A percentile compares a stretch with the other conserved stretches of the same genome.
Conservation (phyloP, 1,140 invertebrate genomes). For the Ruditapes philippinarum region DNA sequence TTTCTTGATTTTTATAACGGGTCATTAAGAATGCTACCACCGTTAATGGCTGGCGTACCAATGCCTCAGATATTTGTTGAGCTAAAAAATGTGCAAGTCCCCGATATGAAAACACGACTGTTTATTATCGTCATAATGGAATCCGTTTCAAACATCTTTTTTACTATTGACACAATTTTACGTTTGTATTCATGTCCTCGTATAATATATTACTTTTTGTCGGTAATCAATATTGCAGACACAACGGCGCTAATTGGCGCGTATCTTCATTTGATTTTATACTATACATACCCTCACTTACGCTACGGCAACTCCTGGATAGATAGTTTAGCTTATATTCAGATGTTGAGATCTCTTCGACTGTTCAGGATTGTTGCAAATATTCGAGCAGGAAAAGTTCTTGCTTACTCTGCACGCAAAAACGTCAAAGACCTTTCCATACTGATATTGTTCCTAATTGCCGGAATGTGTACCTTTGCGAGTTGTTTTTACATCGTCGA, state of each 20-base stretch:
- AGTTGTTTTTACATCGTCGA: slow-evolving; percentile 47
- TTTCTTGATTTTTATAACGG: too few relatives aligned
- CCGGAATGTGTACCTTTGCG: slow-evolving; percentile 29
- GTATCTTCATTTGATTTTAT: not conserved
- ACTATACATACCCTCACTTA: not conserved
- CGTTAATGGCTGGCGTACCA: too few relatives aligned
- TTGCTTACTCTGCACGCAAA: not conserved
- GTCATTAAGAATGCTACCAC: too few relatives aligned
- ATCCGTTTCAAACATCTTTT: not conserved
- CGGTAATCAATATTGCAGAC: slow-evolving; percentile 50
- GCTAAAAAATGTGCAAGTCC: not conserved
- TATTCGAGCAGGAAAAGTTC: slow-evolving; percentile 34
- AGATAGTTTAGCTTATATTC: slow-evolving; percentile 17
- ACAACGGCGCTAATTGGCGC: slow-evolving; percentile 19
- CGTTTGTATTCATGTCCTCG: slow-evolving; percentile 46
- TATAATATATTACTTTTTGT: slow-evolving; percentile 41
- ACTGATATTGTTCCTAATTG: slow-evolving; percentile 32
- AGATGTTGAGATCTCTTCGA: slow-evolving; percentile 44
- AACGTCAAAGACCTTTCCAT: slow-evolving; percentile 49
- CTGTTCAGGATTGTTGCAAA: slow-evolving; percentile 43
- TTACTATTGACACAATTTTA: slow-evolving; percentile 45
- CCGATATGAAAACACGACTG: slow-evolving; percentile 22
- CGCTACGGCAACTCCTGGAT: slow-evolving; percentile 10
- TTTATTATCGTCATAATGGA: slow-evolving; percentile 1
- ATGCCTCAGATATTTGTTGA: not conserved